Percentiles rank a stretch among this genome's conserved stretches.
Evolutionary conservation across 1,140 invertebrate genomes (phyloP).

Genomic region (Anoplolepis gracilipes): DNA sequence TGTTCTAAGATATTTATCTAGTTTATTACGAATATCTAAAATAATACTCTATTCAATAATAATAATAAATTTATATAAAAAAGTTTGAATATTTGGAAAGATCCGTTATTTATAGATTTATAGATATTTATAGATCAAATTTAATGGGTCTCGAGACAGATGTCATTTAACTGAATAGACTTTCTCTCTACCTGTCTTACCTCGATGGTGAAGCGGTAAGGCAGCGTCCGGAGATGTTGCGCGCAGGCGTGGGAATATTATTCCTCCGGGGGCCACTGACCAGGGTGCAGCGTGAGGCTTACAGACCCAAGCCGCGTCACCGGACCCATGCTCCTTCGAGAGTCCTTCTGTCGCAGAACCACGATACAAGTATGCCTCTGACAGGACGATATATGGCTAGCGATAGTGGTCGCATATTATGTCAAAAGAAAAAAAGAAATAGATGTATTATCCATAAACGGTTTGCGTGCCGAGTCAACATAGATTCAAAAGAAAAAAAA

Average conservation of each 20-base stretch:
- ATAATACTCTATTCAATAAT: constrained; percentile 17
- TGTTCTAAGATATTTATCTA: not conserved
- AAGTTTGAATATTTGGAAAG: not conserved
- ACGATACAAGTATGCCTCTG: constrained; percentile 28
- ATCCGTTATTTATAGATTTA: not conserved
- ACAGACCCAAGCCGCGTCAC: constrained; percentile 74
- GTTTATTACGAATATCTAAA: not conserved
- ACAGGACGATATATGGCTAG: not conserved
- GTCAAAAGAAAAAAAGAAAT: not conserved
- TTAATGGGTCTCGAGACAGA: constrained; percentile 1
- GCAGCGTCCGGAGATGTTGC: constrained; percentile 64
- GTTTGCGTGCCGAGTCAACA: not conserved
- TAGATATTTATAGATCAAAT: not conserved
- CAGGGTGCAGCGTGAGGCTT: constrained; percentile 56
- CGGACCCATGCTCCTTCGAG: constrained; percentile 43
- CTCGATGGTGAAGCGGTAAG: constrained; percentile 23
- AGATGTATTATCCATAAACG: constrained; percentile 18
- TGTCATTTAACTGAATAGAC: constrained; percentile 34
- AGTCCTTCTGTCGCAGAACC: constrained; percentile 29
- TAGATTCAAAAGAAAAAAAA: not conserved
- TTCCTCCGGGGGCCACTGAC: constrained; percentile 79
- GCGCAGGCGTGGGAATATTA: constrained; percentile 83
- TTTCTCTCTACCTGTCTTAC: constrained; percentile 12
- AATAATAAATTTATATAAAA: not conserved
- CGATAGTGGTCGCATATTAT: not conserved